phyloP scores from a whole-genome alignment of 2,888 invertebrate genomes.

The Opisthograptis luteolata region DNA sequence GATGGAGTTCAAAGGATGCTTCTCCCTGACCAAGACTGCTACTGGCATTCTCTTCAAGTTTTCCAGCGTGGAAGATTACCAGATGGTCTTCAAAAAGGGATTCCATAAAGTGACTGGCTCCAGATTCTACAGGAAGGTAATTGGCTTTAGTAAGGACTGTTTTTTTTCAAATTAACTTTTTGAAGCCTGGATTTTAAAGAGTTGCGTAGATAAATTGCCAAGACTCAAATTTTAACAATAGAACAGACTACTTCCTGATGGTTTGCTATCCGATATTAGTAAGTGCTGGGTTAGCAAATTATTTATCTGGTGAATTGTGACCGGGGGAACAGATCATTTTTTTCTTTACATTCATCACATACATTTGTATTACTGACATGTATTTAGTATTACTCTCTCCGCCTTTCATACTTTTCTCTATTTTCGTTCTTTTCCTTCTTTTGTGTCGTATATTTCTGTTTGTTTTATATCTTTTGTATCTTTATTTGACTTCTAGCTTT shows the following conservation, averaged over 20 bases:
- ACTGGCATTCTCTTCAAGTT: conserved; percentile 95
- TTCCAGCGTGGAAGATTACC: conserved; percentile 93
- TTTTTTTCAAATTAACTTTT: conserved; percentile 19
- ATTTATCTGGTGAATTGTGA: no score
- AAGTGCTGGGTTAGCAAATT: no score
- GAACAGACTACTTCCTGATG: no score
- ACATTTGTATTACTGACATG: not conserved
- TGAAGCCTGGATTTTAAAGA: conserved; percentile 20
- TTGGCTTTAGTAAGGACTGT: conserved; percentile 34
- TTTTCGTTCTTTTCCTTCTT: conserved; percentile 17
- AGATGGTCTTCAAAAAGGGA: conserved; percentile 93
- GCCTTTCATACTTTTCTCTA: conserved; percentile 45
- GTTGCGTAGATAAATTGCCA: no score
- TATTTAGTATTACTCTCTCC: conserved; percentile 48
- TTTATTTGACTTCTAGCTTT: no score
- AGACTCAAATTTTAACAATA: no score
- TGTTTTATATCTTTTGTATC: no score
- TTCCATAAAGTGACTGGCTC: conserved; percentile 95
- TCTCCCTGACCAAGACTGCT: conserved; percentile 94
- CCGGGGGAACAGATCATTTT: no score
- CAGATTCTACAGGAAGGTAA: conserved; percentile 93
- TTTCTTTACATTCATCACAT: not conserved
- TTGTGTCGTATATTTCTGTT: conserved; percentile 17
- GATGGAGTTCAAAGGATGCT: conserved; percentile 94
- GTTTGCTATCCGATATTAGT: no score